Conservation (phyloP, 2,113 vertebrate genomes). For the Phyllostomus hastatus region DNA sequence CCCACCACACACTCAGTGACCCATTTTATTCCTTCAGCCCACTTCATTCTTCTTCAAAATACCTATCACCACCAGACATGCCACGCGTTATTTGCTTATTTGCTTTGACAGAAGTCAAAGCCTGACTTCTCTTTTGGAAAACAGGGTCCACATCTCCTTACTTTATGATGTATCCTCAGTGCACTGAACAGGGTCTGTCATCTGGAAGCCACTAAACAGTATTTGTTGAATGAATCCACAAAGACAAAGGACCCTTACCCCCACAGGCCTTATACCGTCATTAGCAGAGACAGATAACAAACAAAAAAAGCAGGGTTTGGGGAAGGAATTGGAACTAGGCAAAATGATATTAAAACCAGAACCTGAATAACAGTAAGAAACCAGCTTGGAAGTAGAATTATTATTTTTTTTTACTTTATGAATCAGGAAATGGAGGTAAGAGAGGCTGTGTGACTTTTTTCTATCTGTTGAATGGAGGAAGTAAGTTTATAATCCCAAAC, state of each 20-base stretch:
- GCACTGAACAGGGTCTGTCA: background rate
- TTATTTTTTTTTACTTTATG: background rate
- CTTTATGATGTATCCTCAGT: background rate
- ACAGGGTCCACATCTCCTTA: background rate
- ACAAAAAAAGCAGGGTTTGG: background rate
- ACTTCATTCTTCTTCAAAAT: background rate
- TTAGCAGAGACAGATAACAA: background rate
- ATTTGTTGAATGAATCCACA: background rate
- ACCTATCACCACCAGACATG: background rate
- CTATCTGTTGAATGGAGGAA: background rate
- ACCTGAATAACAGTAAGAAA: background rate
- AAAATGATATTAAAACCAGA: background rate
- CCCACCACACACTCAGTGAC: too few relatives aligned
- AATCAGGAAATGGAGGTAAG: background rate
- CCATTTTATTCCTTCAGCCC: background rate
- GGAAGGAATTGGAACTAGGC: background rate
- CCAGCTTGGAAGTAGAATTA: background rate
- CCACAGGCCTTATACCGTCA: background rate
- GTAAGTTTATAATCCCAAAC: background rate
- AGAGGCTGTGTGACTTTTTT: background rate
- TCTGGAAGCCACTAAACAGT: background rate
- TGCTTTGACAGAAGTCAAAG: background rate
- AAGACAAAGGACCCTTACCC: background rate
- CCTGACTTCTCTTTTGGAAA: background rate
- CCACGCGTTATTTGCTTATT: constrained; percentile 7